Base-by-base conservation (phyloP, 2,113 vertebrate genomes). In the Clarias batrachus region DNA sequence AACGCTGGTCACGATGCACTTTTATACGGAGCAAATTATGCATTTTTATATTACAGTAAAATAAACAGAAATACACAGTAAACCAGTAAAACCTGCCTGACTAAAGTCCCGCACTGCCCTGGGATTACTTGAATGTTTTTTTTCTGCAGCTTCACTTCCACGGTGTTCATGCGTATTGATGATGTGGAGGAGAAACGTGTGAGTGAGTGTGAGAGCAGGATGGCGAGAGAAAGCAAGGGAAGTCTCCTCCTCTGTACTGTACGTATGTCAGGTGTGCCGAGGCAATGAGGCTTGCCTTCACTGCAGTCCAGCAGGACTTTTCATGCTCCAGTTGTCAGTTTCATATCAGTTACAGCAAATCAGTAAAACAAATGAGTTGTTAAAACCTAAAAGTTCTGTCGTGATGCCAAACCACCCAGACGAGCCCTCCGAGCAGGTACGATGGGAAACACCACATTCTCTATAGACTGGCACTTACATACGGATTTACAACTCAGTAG, bases 321-420 rank as follows among this genome's bases (percentile, higher is more conserved):
- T 92, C 91, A 90, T 3, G 68, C 93, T 92, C 94, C 88, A 90
- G 78, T 92, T 93, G 87, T 85, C 88, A 89, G 84, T 68, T 91
- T 90, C 91, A 91, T 88, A 90, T 83, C 77, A 88, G 90, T 91
- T 92, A 93, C 87, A 74, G 89, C 84, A 92, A 93, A 92, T 81
- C 90, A 92, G 89, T 88, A 93, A 93, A 93, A 93, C 87, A 92
- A 96, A 94, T 93, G 80, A 93, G 86, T 89, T 91, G 90, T 93
- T 93, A 90, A 92, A 91, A 91, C 70, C 76, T 85, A 66, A 89
- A 57, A 81, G 85, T 91, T 92, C 86, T 83, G 62, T 82, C 88
- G 84, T 88, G 87, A 89, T 89, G 89, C 90, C 90, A 91, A 89
- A 86, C 89, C 82, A 80, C 86, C 90, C 41, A 54, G 87, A 87